A percentile compares a stretch with the other conserved stretches of the same genome.
phyloP scores from a whole-genome alignment of 2,888 invertebrate species.

The Villa cingulata region DNA sequence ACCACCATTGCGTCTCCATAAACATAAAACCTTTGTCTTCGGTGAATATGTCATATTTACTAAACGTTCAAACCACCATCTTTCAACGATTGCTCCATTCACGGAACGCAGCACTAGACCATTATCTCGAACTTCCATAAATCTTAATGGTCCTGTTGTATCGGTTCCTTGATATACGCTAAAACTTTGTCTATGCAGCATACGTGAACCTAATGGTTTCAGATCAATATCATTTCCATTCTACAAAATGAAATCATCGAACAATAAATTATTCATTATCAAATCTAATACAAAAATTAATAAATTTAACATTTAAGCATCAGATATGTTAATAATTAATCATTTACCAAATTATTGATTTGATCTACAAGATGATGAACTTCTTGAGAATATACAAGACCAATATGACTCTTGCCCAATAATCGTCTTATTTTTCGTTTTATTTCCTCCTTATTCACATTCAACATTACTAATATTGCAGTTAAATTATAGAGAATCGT shows the following conservation, averaged over 20 bases:
- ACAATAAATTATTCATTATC: no score
- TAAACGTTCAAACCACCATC: constrained; percentile 98
- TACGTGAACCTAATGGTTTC: constrained; percentile 87
- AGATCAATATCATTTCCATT: constrained; percentile 96
- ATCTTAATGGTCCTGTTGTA: constrained; percentile 73
- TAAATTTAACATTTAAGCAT: no score
- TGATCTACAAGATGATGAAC: constrained; percentile 93
- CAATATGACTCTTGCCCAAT: constrained; percentile 96
- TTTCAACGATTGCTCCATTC: constrained; percentile 74
- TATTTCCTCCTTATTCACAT: constrained; percentile 69
- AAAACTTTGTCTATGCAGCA: constrained; percentile 93
- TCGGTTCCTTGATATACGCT: constrained; percentile 95
- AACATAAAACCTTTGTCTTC: constrained; percentile 90
- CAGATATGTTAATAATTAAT: no score
- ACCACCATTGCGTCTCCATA: constrained; percentile 91
- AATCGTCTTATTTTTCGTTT: constrained; percentile 78
- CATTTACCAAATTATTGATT: constrained; percentile 79
- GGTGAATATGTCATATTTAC: constrained; percentile 99
- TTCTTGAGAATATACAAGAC: constrained; percentile 92
- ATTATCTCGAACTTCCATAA: constrained; percentile 94
- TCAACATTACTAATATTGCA: constrained; percentile 88
- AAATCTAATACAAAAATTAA: no score
- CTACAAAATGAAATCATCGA: constrained; percentile 41
- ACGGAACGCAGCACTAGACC: constrained; percentile 73
- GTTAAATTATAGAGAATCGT: constrained; percentile 94